Conservation (phyloP, 2,113 vertebrate genomes). For the Mohoua ochrocephala region DNA sequence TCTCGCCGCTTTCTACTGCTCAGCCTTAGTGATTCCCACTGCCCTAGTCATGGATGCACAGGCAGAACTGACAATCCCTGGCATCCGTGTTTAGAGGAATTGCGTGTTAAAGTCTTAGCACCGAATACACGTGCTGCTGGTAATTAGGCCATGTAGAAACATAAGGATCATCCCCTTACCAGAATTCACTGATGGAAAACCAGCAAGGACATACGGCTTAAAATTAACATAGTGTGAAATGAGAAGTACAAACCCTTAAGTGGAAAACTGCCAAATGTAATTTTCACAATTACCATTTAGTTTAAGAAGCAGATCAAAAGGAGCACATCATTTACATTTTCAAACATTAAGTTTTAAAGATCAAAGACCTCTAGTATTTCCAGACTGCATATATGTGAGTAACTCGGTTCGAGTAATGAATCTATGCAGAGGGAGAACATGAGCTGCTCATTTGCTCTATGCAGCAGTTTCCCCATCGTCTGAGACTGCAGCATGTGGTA, state of each 20-base stretch:
- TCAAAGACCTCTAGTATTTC: conserved; percentile 35
- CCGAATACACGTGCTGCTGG: neutral
- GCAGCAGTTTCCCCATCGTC: neutral
- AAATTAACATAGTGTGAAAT: neutral
- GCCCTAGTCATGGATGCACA: neutral
- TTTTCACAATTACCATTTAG: conserved; percentile 61
- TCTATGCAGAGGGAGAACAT: neutral
- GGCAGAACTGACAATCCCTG: neutral
- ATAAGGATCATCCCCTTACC: neutral
- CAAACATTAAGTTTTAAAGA: conserved; percentile 52
- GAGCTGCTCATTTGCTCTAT: neutral
- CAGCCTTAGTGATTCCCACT: neutral
- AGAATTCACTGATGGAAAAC: neutral
- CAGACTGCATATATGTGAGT: neutral
- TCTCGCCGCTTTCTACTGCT: neutral
- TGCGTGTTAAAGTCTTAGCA: neutral
- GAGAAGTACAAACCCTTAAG: neutral
- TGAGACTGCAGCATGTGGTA: neutral
- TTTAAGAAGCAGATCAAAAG: conserved; percentile 59
- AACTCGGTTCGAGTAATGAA: neutral
- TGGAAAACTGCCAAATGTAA: conserved; percentile 37
- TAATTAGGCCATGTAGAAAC: neutral
- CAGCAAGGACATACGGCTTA: neutral
- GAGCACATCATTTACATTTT: conserved; percentile 48
- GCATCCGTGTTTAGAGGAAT: neutral